Evolutionary conservation across 2,113 vertebrate genomes (phyloP).

Genomic region (Phaetusa simplex): DNA sequence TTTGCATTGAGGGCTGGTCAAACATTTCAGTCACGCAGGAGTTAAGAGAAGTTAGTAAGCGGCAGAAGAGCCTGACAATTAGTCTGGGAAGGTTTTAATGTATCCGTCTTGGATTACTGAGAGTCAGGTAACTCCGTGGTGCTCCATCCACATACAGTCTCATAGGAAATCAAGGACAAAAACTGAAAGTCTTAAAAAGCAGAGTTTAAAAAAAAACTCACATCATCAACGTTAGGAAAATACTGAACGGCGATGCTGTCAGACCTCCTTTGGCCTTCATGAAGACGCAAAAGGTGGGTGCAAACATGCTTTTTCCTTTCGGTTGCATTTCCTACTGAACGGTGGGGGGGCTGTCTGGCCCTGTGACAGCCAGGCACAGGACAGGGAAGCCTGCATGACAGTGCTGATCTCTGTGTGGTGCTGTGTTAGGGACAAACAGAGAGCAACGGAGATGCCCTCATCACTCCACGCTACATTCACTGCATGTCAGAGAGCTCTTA

Average conservation of each 20-base stretch:
- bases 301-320: neutral
- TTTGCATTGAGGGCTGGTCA: neutral
- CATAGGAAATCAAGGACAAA: neutral
- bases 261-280: neutral
- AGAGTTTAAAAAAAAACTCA: neutral
- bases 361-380: neutral
- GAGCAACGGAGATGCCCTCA: neutral
- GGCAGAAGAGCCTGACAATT: neutral
- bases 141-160: neutral
- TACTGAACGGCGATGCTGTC: neutral
- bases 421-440: neutral
- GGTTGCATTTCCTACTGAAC: neutral
- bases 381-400: neutral
- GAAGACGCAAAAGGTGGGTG: neutral
- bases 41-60: neutral
- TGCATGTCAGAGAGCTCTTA: neutral
- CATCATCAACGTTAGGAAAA: neutral
- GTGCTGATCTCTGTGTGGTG: neutral
- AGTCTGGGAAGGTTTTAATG: neutral
- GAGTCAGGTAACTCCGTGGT: neutral
- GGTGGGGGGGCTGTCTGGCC: neutral
- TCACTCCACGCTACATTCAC: accelerated
- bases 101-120: neutral
- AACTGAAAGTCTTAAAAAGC: neutral
- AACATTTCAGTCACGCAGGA: neutral